phyloP scores from a whole-genome alignment of 2,113 vertebrate genomes.

The Perccottus glenii region DNA sequence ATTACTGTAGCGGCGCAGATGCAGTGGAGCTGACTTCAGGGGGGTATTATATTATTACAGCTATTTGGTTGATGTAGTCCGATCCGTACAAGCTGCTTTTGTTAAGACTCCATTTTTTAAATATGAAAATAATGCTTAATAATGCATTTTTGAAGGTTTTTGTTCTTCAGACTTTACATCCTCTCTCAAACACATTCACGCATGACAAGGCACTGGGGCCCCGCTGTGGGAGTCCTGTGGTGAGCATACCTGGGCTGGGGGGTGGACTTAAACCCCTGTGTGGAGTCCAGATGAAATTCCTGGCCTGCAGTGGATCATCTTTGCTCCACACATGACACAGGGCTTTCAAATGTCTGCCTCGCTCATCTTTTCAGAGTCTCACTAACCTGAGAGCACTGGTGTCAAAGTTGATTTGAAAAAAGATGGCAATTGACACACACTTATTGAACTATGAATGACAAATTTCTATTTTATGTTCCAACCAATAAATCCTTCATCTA shows the following conservation, averaged over 20 bases:
- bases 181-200: conserved; percentile 45
- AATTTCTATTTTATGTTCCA: not conserved
- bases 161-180: not conserved
- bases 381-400: not conserved
- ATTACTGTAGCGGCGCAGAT: conserved; percentile 65
- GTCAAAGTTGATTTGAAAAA: conserved; percentile 4
- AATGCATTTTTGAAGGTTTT: conserved; percentile 2
- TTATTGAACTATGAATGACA: not conserved
- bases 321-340: conserved; percentile 44
- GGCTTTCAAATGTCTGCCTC: conserved; percentile 54
- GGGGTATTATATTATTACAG: conserved; percentile 41
- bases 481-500: not conserved
- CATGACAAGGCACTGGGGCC: conserved; percentile 13
- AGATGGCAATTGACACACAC: not conserved
- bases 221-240: conserved; percentile 49
- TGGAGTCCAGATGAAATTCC: conserved; percentile 59
- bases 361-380: conserved; percentile 12
- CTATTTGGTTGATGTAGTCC: conserved; percentile 55
- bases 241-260: conserved; percentile 66
- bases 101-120: conserved; percentile 22
- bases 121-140: conserved; percentile 31
- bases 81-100: conserved; percentile 32
- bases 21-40: conserved; percentile 42
- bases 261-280: conserved; percentile 42
- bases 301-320: conserved; percentile 67